These are phyloP conservation scores for Ictidomys tridecemlineatus DNA, from an alignment of 2,113 vertebrate species.

Conservation along the genomic window DNA sequence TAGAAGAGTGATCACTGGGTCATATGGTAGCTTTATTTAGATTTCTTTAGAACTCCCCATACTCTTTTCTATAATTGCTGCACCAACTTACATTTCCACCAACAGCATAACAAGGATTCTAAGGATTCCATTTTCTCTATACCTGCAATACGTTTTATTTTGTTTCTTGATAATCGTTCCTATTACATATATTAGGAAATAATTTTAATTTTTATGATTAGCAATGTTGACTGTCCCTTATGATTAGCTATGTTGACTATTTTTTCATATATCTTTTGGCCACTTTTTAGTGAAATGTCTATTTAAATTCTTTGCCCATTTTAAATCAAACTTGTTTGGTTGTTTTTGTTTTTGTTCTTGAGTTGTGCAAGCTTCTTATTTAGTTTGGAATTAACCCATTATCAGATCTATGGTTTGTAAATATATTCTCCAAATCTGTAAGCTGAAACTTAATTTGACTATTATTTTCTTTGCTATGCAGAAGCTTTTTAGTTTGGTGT, in stretches of 20 bases:
- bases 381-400: not conserved
- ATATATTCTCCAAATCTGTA: not conserved
- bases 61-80: too few species aligned
- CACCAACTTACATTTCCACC: not conserved
- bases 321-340: not conserved
- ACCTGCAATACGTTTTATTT: too few species aligned
- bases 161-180: not conserved
- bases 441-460: not conserved
- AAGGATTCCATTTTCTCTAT: not conserved
- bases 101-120: not conserved
- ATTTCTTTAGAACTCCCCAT: not conserved
- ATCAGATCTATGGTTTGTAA: not conserved
- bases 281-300: not conserved
- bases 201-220: not conserved
- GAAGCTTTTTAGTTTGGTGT: too few species aligned
- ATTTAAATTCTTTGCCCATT: not conserved
- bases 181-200: not conserved
- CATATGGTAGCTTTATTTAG: not conserved
- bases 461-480: not conserved
- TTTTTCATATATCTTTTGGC: not conserved
- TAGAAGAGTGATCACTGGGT: not conserved
- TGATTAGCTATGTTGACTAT: not conserved
- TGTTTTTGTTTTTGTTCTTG: not conserved
- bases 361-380: not conserved
- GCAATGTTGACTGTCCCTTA: not conserved